Evolutionary conservation across 2,113 vertebrate genomes (phyloP), one percentile per base, ranked within the genome.

Genomic region (Petrocephalus microphthalmus): DNA sequence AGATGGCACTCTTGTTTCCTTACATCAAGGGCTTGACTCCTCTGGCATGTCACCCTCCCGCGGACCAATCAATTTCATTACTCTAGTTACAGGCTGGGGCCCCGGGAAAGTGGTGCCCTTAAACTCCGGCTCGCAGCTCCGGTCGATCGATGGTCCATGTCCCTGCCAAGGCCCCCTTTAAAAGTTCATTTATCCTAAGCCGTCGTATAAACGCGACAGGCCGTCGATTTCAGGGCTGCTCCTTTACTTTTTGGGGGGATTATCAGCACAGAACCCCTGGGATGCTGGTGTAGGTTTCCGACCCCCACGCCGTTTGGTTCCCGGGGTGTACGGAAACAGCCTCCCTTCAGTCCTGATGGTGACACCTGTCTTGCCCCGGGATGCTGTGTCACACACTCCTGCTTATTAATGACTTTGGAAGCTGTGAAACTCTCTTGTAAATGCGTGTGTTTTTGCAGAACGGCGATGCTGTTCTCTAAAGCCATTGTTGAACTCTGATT

Each of bases 1-100:
- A 96, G 95, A 95, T 95, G 95, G 93, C 95, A 96, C 95, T 96
- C 95, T 95, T 96, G 95, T 95, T 96, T 96, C 95, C 95, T 95
- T 96, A 96, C 95, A 96, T 95, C 95, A 95, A 96, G 95, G 95
- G 95, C 95, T 95, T 95, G 95, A 96, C 95, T 96, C 95, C 93
- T 92, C 95, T 94, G 94, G 94, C 95, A 95, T 95, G 95, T 95
- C 95, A 96, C 95, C 94, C 95, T 95, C 93, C 94, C 94, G 90
- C 89, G 93, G 94, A 93, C 95, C 95, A 95, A 96, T 96, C 95
- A 96, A 96, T 96, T 96, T 96, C 95, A 96, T 96, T 96, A 96
- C 95, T 96, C 94, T 91, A 93, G 95, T 96, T 96, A 96, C 95
- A 95, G 94, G 93, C 94, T 90, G 89, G 92, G 45, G 94, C 93